phyloP scores from a whole-genome alignment of 1,140 invertebrate species.

The Drosophila nasuta region DNA sequence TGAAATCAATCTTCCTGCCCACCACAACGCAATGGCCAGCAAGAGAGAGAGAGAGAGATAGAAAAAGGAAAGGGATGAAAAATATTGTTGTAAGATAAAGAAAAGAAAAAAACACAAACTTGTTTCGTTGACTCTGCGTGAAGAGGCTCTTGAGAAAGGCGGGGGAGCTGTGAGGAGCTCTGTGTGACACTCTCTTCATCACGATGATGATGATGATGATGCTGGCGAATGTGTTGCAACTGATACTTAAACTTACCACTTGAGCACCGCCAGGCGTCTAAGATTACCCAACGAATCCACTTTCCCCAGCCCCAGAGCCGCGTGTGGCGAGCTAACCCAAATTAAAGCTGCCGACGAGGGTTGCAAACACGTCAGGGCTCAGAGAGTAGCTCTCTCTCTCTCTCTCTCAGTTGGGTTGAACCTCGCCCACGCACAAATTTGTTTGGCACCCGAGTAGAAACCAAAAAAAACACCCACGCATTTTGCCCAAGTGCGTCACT shows the following conservation, averaged over 20 bases:
- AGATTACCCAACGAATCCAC: slow-evolving; percentile 43
- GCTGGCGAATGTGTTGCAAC: slow-evolving; percentile 30
- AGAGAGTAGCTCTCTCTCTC: neutral
- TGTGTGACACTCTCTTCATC: slow-evolving; percentile 22
- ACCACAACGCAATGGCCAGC: neutral
- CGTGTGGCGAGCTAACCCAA: slow-evolving; percentile 1
- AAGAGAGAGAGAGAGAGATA: no score
- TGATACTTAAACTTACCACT: slow-evolving; percentile 30
- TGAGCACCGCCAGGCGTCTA: slow-evolving; percentile 35
- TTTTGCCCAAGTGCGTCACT: slow-evolving; percentile 33
- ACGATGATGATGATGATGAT: neutral
- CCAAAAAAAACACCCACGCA: neutral
- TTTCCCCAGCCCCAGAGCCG: slow-evolving; percentile 18
- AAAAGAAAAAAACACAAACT: slow-evolving; percentile 20
- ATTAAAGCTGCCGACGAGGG: slow-evolving; percentile 18
- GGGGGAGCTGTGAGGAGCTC: neutral
- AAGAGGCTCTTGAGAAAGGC: slow-evolving; percentile 26
- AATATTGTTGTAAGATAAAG: neutral
- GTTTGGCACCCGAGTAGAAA: slow-evolving; percentile 43
- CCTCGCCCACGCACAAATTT: slow-evolving; percentile 64
- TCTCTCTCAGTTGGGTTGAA: slow-evolving; percentile 17
- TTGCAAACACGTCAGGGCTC: slow-evolving; percentile 3
- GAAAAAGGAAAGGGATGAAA: neutral
- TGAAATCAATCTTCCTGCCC: slow-evolving; percentile 44
- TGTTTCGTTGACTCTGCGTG: slow-evolving; percentile 31